phyloP scores from a whole-genome alignment of 2,113 vertebrate genomes.

The Lophotis ruficrista region DNA sequence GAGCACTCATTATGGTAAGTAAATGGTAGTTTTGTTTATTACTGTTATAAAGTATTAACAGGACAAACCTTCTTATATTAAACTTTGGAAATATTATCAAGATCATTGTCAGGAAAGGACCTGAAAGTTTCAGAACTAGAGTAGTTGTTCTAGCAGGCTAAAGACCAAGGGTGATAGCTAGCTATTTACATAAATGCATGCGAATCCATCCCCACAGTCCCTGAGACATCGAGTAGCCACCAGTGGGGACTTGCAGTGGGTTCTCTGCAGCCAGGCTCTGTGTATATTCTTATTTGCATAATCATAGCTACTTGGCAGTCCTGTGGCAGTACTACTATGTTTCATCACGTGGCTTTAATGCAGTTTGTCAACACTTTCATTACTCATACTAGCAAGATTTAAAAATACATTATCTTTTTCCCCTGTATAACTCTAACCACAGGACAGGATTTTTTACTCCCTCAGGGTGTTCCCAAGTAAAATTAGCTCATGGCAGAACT shows the following conservation, averaged over 20 bases:
- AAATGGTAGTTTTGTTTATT: background rate
- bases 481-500: background rate
- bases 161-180: background rate
- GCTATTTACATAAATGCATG: background rate
- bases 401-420: background rate
- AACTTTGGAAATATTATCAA: background rate
- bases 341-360: background rate
- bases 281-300: background rate
- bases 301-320: background rate
- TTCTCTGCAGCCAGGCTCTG: background rate
- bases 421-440: background rate
- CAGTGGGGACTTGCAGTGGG: background rate
- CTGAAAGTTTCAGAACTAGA: background rate
- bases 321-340: background rate
- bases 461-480: background rate
- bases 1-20: background rate
- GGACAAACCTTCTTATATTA: background rate
- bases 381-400: background rate
- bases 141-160: background rate
- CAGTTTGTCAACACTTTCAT: background rate
- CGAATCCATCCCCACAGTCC: background rate
- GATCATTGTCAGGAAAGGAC: background rate
- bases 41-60: background rate
- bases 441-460: background rate
- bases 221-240: background rate